phyloP scores from a whole-genome alignment of 1,140 invertebrate species.

The Penaeus chinensis region DNA sequence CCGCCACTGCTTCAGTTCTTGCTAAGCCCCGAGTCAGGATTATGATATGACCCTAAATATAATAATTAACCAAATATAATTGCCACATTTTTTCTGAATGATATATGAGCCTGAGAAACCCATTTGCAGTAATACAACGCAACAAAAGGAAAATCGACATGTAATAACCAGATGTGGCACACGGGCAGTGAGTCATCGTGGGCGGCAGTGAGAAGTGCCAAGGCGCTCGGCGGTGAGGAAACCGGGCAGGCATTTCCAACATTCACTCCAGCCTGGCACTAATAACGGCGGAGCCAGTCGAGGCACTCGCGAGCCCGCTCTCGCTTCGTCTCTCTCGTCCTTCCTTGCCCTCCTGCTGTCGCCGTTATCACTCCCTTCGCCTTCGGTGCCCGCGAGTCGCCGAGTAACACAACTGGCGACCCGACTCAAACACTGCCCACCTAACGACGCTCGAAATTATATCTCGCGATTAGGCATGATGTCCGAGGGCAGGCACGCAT shows the following conservation, averaged over 20 bases:
- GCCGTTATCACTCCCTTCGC: not conserved
- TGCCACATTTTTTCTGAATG: no score
- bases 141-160: no score
- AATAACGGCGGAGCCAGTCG: not conserved
- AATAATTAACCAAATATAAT: no score
- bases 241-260: conserved; percentile 26
- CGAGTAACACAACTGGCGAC: not conserved
- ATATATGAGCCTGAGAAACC: no score
- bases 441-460: not conserved
- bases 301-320: not conserved
- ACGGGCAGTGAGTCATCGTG: no score
- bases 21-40: no score
- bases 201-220: not conserved
- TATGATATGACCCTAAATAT: no score
- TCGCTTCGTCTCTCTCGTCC: not conserved
- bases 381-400: not conserved
- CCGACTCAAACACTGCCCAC: not conserved
- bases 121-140: no score
- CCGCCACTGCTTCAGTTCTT: no score
- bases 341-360: not conserved
- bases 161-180: no score
- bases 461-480: no score
- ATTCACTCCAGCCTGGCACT: conserved; percentile 13
- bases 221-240: conserved; percentile 1
- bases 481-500: no score